These are phyloP conservation scores for Crypturellus undulatus DNA, from an alignment of 2,113 vertebrate genomes.

Conservation along the genomic window DNA sequence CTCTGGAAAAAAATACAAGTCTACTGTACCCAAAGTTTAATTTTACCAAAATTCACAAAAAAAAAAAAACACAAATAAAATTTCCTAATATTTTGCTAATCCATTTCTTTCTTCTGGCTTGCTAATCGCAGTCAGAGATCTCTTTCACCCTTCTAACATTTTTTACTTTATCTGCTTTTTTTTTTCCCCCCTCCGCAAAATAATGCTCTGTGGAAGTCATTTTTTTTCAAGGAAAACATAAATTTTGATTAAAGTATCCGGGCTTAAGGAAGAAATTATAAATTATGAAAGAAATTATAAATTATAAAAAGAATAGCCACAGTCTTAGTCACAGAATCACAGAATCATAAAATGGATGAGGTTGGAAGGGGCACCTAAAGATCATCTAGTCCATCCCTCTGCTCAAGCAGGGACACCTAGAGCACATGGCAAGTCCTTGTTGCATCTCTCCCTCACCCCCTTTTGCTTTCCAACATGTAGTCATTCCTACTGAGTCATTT, in stretches of 20 bases:
- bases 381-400: too few species aligned
- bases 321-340: not conserved
- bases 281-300: constrained; percentile 15
- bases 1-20: not conserved
- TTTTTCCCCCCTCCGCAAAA: not conserved
- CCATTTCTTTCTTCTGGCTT: not conserved
- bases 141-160: not conserved
- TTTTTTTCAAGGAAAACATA: not conserved
- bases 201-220: not conserved
- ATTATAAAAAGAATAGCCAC: not conserved
- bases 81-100: not conserved
- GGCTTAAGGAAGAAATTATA: not conserved
- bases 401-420: too few species aligned
- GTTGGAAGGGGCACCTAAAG: too few species aligned
- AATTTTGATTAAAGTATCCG: not conserved
- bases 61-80: not conserved
- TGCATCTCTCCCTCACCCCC: too few species aligned
- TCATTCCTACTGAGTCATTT: not conserved
- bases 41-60: not conserved
- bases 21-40: not conserved
- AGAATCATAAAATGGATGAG: too few species aligned
- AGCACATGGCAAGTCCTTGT: too few species aligned
- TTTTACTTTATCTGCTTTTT: not conserved
- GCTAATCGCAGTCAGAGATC: not conserved
- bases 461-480: too few species aligned